Base-by-base conservation (phyloP, 2,113 vertebrate species). In the Puntigrus tetrazona region DNA sequence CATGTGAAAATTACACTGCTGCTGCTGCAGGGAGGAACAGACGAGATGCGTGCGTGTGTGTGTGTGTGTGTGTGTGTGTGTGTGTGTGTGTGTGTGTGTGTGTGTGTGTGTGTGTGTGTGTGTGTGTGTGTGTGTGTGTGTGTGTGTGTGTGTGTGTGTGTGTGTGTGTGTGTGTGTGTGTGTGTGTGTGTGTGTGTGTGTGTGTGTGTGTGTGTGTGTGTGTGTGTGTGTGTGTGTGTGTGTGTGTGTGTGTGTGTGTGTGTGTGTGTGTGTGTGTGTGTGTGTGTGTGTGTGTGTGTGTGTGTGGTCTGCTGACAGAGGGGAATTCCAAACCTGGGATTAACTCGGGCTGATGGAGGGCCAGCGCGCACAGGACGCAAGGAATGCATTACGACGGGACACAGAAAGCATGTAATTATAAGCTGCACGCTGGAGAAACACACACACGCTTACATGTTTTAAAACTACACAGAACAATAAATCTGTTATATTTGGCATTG, bases 241-340 rank as follows among this genome's bases (percentile, higher is more conserved):
- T 67, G 47, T 55, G 82, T 34, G 77, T 31, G 78, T 83, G 85
- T 86, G 81, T 63, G 77, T 61, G 76, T 86, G 84, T 83, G 87
- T 75, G 88, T 84, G 5, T 75, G 65, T 50, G 69, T 81, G 3
- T 76, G 69, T 52, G 70, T 81, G 69, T 47, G 78, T 65, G 84
- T 36, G 52, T 78, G 75, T 73, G 57, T 63, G 81, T 41, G 81
- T 38, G 78, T 83, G 85, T 86, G 81, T 65, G 72, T 52, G 77
- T 86, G 86, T 84, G 87, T 76, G 86, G 88, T 87, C 82, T 83
- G 82, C 63, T 86, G 82, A 87, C 67, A 50, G 69, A 83, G 88
- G 89, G 87, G 75, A 88, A 86, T 89, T 89, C 88, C 88, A 84
- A 43, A 59, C 81, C 31, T 73, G 84, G 65, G 83, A 83, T 88